phyloP scores from a whole-genome alignment of 1,140 invertebrate species.

The Zaprionus capensis region DNA sequence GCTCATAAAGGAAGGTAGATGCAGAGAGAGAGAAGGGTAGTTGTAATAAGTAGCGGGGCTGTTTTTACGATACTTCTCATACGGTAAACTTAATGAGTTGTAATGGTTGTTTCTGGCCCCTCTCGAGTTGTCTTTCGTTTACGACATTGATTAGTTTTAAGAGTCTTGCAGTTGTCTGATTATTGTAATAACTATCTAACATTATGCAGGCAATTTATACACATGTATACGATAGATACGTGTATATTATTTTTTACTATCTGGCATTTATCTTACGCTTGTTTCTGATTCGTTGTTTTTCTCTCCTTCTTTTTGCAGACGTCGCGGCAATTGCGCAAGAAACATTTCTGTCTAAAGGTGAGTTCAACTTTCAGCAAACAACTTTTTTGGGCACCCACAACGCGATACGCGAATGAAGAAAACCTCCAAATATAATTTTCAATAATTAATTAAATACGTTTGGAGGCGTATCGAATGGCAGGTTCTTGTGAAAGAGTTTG shows the following conservation, averaged over 20 bases:
- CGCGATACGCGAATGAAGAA: constrained; percentile 24
- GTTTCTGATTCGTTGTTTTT: background rate
- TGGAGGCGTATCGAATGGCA: constrained; percentile 65
- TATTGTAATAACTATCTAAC: constrained; percentile 50
- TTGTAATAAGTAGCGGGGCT: constrained; percentile 10
- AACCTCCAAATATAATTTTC: constrained; percentile 25
- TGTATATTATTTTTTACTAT: constrained; percentile 35
- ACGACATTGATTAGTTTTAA: constrained; percentile 73
- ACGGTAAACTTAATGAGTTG: constrained; percentile 58
- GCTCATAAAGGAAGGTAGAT: background rate
- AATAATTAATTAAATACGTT: constrained; percentile 66
- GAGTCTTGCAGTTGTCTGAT: constrained; percentile 51
- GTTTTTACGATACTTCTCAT: constrained; percentile 29
- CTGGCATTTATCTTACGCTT: constrained; percentile 63
- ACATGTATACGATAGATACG: background rate
- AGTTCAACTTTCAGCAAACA: constrained; percentile 57
- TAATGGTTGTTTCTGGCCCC: constrained; percentile 33
- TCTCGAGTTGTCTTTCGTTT: constrained; percentile 10
- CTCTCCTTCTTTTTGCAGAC: constrained; percentile 57
- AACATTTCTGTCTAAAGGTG: constrained; percentile 70
- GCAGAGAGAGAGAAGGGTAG: background rate
- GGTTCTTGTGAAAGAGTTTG: constrained; percentile 46
- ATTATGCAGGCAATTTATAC: constrained; percentile 22
- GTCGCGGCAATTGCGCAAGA: constrained; percentile 61
- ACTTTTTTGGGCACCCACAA: constrained; percentile 30